Base-by-base conservation (phyloP, 2,888 invertebrate genomes). In the Zeuzera pyrina region DNA sequence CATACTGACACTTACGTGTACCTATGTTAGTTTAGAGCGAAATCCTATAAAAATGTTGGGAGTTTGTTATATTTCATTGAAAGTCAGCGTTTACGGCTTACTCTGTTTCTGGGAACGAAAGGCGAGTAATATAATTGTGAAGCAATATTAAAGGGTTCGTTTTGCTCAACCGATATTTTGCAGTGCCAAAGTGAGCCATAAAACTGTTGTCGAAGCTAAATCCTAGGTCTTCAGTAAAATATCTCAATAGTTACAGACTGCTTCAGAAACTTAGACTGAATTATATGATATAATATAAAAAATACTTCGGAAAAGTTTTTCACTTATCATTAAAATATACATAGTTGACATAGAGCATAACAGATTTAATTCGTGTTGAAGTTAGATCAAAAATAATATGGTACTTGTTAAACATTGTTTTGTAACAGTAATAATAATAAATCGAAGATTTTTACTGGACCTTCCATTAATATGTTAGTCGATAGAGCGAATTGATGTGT, bases 141-240 rank as follows among this genome's bases (percentile, higher is more conserved):
- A 54, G 52, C 57, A 52, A 53, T 58, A 55, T 58, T 57, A 51
- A 57, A 57, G 47, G 52, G 57, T 67, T 65, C 61, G 62, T 70
- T 67, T 72, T 77, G 77, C 74, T 79, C 77, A 78, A 73, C 63
- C 58, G 57, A 65, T 60, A 56, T 67, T 62, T 65, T 60, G 67
- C 78, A 72, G 78, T 78, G 76, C 78, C 81, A 79, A 79, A 78
- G 78, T 78, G 70, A 74, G 79, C 78, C 78, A 69, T 79, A 73
- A 76, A 79, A 66, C 71, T 69, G 73, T 67, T 61, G 57, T 60
- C 55, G n/a, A 49, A 48, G 47, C 61, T 56, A 56, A 57, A 66
- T 70, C 62, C 60, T 67, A 64, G 68, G 69, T 74, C 66, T 67
- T 72, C 74, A 74, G 68, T 70, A 69, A 73, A 72, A 66, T 66